These are phyloP conservation scores for Neoitamus cyanurus DNA, from an alignment of 2,888 invertebrate genomes.

Conservation along the genomic window DNA sequence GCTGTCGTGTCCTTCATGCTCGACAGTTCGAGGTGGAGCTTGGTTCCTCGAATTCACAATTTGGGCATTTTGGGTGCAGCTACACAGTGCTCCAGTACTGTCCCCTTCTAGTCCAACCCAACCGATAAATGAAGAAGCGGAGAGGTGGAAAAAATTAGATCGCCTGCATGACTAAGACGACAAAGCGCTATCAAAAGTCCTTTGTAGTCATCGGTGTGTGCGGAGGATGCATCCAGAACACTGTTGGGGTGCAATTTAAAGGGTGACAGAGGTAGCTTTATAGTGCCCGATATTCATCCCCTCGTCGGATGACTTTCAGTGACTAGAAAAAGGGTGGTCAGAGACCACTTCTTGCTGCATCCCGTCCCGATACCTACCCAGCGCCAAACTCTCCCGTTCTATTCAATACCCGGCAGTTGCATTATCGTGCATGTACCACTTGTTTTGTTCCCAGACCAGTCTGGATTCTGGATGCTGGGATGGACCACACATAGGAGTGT, in stretches of 20 bases:
- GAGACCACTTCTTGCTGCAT: slow-evolving; percentile 30
- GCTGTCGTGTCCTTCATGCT: neutral
- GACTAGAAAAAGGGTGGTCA: slow-evolving; percentile 42
- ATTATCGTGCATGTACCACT: slow-evolving; percentile 44
- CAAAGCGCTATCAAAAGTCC: slow-evolving; percentile 13
- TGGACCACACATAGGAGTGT: slow-evolving; percentile 20
- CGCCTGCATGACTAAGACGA: slow-evolving; percentile 14
- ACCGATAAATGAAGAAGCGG: neutral
- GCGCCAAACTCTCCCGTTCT: slow-evolving; percentile 25
- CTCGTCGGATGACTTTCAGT: slow-evolving; percentile 25
- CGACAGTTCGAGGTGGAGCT: neutral
- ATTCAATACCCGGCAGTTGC: slow-evolving; percentile 43
- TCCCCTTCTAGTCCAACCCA: neutral
- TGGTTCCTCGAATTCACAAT: neutral
- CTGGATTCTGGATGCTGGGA: neutral
- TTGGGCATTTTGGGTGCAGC: neutral
- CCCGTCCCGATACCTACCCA: slow-evolving; percentile 2
- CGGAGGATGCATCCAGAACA: slow-evolving; percentile 21
- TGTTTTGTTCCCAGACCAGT: slow-evolving; percentile 42
- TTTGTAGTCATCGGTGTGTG: neutral
- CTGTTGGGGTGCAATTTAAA: neutral
- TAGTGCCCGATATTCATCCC: slow-evolving; percentile 22
- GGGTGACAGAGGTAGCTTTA: slow-evolving; percentile 23
- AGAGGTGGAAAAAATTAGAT: slow-evolving; percentile 13
- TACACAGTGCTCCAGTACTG: neutral